A percentile compares a stretch with the other conserved stretches of the same genome.
phyloP scores from a whole-genome alignment of 2,113 vertebrate genomes.

The Polypterus senegalus region DNA sequence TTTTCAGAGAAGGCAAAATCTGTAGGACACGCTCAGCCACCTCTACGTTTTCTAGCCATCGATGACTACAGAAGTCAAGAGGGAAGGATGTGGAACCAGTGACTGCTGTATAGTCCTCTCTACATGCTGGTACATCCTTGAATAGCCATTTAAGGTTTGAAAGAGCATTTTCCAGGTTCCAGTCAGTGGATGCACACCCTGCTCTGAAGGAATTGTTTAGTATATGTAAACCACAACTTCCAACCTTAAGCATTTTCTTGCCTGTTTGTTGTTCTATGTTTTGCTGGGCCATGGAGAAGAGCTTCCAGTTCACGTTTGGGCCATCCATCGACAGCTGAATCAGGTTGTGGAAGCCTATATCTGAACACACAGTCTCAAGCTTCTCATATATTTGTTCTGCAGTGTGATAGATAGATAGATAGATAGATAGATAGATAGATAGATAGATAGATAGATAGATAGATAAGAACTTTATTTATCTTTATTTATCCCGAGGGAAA shows the following conservation, averaged over 20 bases:
- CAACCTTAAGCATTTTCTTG: constrained; percentile 18
- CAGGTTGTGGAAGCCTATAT: constrained; percentile 20
- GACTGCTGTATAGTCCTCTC: constrained; percentile 16
- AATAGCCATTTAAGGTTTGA: constrained; percentile 20
- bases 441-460: too few species aligned
- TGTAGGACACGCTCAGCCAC: constrained; percentile 20
- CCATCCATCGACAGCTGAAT: constrained; percentile 18
- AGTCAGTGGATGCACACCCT: constrained; percentile 17
- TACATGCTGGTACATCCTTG: constrained; percentile 17
- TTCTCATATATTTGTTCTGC: constrained; percentile 20
- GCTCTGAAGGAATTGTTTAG: constrained; percentile 18
- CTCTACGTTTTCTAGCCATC: constrained; percentile 18
- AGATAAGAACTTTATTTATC: too few species aligned
- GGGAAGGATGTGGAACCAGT: constrained; percentile 15
- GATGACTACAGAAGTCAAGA: constrained; percentile 20
- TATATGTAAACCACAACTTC: constrained; percentile 20
- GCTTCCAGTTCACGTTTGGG: constrained; percentile 19
- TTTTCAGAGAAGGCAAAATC: constrained; percentile 22
- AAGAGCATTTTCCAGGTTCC: constrained; percentile 18
- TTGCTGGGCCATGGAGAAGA: constrained; percentile 13
- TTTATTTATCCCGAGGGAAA: too few species aligned
- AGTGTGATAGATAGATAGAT: too few species aligned
- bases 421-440: too few species aligned
- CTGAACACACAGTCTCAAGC: constrained; percentile 18
- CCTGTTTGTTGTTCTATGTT: constrained; percentile 16